Percentiles rank a stretch among this genome's conserved stretches.
phyloP scores from a whole-genome alignment of 2,888 invertebrate genomes.

The Sycophila texana region DNA sequence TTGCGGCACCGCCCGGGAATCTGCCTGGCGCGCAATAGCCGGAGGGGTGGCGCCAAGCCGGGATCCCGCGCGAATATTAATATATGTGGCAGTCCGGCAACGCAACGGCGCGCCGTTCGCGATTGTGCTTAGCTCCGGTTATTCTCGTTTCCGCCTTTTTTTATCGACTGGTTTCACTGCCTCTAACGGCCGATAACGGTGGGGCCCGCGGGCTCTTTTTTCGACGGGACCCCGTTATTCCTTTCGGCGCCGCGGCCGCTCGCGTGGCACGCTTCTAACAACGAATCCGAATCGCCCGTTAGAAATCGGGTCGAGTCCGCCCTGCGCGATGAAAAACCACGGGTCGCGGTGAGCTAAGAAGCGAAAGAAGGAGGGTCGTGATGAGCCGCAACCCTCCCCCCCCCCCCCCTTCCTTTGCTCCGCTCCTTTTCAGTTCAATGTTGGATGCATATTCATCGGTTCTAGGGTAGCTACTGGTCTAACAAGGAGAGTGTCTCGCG shows the following conservation, averaged over 20 bases:
- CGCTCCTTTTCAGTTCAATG: constrained; percentile 11
- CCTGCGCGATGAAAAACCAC: constrained; percentile 31
- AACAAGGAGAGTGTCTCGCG: too few relatives aligned
- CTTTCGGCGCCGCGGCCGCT: constrained; percentile 55
- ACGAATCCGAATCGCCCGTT: constrained; percentile 58
- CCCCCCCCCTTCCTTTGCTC: background rate
- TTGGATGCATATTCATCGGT: background rate
- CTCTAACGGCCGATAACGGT: constrained; percentile 72
- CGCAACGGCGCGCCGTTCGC: constrained; percentile 15
- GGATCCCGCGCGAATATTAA: background rate
- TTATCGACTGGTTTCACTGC: constrained; percentile 67
- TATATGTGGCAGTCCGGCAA: background rate
- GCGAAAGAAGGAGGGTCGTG: background rate
- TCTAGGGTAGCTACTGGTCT: background rate
- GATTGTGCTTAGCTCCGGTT: constrained; percentile 47
- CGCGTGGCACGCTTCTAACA: constrained; percentile 16
- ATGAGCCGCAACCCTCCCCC: too few relatives aligned
- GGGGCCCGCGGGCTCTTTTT: constrained; percentile 63
- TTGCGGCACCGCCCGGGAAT: background rate
- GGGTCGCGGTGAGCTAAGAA: constrained; percentile 12
- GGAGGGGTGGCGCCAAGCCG: constrained; percentile 19
- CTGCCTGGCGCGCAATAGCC: background rate
- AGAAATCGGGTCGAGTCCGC: constrained; percentile 62
- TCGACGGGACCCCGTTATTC: constrained; percentile 69
- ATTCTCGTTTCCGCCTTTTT: constrained; percentile 56